Base-by-base conservation (phyloP, 1,140 invertebrate genomes). In the Drosophila mayri region DNA sequence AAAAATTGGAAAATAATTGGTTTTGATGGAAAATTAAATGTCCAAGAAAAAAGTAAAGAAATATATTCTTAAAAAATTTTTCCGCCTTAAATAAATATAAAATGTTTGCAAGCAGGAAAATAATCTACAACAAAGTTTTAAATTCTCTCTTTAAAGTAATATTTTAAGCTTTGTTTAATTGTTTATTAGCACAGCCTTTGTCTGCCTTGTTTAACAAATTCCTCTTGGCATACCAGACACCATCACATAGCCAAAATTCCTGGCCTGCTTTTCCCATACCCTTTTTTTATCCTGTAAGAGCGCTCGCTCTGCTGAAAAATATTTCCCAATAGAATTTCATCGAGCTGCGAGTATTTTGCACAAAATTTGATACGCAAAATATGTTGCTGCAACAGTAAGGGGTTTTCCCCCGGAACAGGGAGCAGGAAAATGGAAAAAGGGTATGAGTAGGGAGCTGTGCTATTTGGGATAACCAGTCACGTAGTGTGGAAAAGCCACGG, bases 301-400 rank as follows among this genome's bases (percentile, higher is more conserved):
- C 22, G 5, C 22, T 3, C 46, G 47, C 32, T 38, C 32, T 71
- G 47, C 3, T 54, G 65, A 47, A 76, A 77, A 40, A 72, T 83
- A 88, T 87, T 87, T 88, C 84, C 84, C 84, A 67, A 88, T 78
- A 84, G 84, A 87, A 88, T 87, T 88, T 83, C 79, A 82, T 83
- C 67, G 79, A 68, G 83, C 75, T 72, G 84, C 59, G 67, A 79
- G 76, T 70, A 87, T 80, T 87, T 83, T 84, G 72, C 84, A 88
- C 80, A 87, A 77, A 87, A 84, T 87, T 88, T 87, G 84, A 83
- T 87, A 73, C 71, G 50, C 61, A 79, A 87, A 87, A 88, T 87
- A 84, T 87, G 84, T 88, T 88, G 72, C 63, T 55, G 54, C 55
- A 76, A 68, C 40, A 62, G 59, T 30, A 72, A 49, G 35, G 37